These are phyloP conservation scores for Pararge aegeria DNA, from an alignment of 1,140 invertebrate species.

Conservation along the genomic window DNA sequence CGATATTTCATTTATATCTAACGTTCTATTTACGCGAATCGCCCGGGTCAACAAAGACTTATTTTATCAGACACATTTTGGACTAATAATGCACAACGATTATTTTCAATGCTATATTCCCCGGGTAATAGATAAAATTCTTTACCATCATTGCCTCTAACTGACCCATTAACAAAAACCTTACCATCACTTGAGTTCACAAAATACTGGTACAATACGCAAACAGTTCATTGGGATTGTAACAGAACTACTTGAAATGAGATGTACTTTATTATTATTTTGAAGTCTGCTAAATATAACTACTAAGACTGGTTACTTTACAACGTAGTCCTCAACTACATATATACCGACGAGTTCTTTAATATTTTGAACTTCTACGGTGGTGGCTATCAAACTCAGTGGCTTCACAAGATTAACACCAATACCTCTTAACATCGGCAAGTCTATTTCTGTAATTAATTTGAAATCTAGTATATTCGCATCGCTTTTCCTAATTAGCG, in stretches of 20 bases:
- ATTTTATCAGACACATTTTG: not conserved
- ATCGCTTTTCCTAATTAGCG: not conserved
- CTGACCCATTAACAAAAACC: too few species aligned
- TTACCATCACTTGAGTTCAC: not conserved
- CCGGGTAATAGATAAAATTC: not conserved
- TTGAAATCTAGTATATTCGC: not conserved
- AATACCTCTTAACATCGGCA: not conserved
- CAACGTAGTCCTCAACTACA: not conserved
- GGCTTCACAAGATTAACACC: too few species aligned
- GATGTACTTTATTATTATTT: too few species aligned
- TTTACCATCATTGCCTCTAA: not conserved
- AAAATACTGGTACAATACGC: not conserved
- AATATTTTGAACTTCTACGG: not conserved
- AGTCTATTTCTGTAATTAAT: not conserved
- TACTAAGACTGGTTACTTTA: not conserved
- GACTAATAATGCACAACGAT: not conserved
- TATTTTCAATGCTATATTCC: not conserved
- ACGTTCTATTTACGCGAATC: too few species aligned
- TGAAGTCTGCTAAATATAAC: not conserved
- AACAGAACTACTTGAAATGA: too few species aligned
- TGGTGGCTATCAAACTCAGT: not conserved
- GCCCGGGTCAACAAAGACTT: slow-evolving; percentile 17
- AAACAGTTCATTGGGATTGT: not conserved
- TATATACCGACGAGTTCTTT: not conserved
- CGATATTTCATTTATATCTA: too few species aligned